Conservation (phyloP, 2,113 vertebrate species). For the Brachypteracias leptosomus region DNA sequence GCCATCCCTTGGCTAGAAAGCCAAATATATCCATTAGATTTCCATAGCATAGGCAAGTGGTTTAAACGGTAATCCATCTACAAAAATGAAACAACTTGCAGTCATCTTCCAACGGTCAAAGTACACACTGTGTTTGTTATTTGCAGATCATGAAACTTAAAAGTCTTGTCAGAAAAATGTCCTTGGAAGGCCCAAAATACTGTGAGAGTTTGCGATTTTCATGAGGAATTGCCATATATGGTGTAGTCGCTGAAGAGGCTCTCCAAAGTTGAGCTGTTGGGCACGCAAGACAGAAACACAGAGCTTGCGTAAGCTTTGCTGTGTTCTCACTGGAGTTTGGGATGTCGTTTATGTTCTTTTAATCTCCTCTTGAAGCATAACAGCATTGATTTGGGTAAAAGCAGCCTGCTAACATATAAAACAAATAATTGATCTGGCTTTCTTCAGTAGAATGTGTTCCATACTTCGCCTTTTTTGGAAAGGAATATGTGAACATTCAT, state of each 20-base stretch:
- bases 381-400: conserved; percentile 2
- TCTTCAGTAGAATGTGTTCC: neutral
- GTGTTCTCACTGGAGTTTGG: neutral
- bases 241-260: neutral
- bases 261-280: neutral
- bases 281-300: neutral
- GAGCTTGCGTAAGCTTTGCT: neutral
- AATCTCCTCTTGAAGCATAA: neutral
- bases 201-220: neutral
- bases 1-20: neutral
- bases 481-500: neutral
- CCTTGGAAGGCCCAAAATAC: neutral
- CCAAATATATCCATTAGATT: neutral
- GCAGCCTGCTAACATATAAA: conserved; percentile 1
- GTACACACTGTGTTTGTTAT: neutral
- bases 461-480: conserved; percentile 27
- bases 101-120: neutral
- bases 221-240: neutral
- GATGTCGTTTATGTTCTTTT: conserved; percentile 16
- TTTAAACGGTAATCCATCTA: neutral
- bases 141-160: neutral
- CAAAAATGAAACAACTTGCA: neutral
- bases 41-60: neutral
- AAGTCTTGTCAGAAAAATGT: neutral
- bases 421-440: conserved; percentile 24